Evolutionary conservation across 2,888 invertebrate genomes (phyloP).

Genomic region (Lamproptera curius): DNA sequence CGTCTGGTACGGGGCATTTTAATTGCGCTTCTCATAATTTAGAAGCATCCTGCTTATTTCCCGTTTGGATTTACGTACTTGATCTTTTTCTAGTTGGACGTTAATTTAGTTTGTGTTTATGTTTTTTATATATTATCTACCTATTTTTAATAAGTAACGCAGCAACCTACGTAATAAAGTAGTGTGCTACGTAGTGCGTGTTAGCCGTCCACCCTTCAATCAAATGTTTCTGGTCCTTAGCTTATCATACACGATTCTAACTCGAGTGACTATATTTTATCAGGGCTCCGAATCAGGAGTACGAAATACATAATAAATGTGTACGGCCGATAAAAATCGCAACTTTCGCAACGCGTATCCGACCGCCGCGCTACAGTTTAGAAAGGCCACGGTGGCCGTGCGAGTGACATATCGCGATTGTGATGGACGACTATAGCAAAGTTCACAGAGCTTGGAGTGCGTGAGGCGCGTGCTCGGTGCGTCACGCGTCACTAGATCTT

Average conservation of each 20-base stretch:
- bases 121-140: too few relatives aligned
- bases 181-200: too few relatives aligned
- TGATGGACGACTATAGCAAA: constrained; percentile 13
- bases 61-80: background rate
- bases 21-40: constrained; percentile 5
- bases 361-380: background rate
- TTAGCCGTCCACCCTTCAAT: too few relatives aligned
- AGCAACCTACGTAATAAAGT: too few relatives aligned
- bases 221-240: too few relatives aligned
- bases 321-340: background rate
- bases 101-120: too few relatives aligned
- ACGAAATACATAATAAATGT: background rate
- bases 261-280: too few relatives aligned
- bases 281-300: background rate
- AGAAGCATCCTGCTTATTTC: background rate
- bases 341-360: constrained; percentile 8
- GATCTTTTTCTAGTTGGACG: too few relatives aligned
- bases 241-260: too few relatives aligned
- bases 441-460: constrained; percentile 31
- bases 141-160: too few relatives aligned
- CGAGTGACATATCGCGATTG: constrained; percentile 7
- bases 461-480: constrained; percentile 30
- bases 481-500: constrained; percentile 22
- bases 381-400: constrained; percentile 11
- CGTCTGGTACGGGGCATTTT: constrained; percentile 2